These are phyloP conservation scores for Hyposmocoma kahamanoa DNA, from an alignment of 1,140 invertebrate species.

Conservation along the genomic window DNA sequence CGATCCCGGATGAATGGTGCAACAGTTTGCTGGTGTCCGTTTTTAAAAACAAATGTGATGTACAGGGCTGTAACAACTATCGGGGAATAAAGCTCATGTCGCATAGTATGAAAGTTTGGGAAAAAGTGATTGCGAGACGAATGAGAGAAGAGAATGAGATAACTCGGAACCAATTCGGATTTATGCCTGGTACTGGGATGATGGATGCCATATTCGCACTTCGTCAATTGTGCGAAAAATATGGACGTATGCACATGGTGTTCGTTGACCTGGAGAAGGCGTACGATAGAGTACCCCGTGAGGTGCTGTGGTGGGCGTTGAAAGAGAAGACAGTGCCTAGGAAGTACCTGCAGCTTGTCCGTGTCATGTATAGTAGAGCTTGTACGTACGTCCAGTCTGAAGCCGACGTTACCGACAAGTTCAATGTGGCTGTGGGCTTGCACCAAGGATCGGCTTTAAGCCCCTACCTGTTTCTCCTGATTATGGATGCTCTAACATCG, in stretches of 20 bases:
- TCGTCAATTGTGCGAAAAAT: background rate
- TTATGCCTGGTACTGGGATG: background rate
- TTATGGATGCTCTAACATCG: no score
- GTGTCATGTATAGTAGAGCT: background rate
- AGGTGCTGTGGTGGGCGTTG: slow-evolving; percentile 2
- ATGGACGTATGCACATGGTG: slow-evolving; percentile 1
- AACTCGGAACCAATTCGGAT: background rate
- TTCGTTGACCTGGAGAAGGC: slow-evolving; percentile 1
- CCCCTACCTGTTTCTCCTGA: no score
- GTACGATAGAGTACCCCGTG: background rate
- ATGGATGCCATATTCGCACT: background rate
- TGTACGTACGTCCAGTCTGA: no score
- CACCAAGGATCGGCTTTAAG: no score
- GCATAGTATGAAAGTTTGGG: slow-evolving; percentile 19
- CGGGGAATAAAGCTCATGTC: slow-evolving; percentile 25
- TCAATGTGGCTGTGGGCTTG: no score
- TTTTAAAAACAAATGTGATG: slow-evolving; percentile 18
- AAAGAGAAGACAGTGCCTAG: slow-evolving; percentile 2
- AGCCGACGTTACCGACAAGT: no score
- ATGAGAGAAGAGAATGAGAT: background rate
- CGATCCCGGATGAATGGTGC: slow-evolving; percentile 21
- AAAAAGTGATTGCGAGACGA: slow-evolving; percentile 12
- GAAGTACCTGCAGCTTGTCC: background rate
- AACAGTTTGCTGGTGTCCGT: slow-evolving; percentile 16
- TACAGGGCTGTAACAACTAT: slow-evolving; percentile 17